Base-by-base conservation (phyloP, 2,113 vertebrate species). In the Lophura nycthemera region DNA sequence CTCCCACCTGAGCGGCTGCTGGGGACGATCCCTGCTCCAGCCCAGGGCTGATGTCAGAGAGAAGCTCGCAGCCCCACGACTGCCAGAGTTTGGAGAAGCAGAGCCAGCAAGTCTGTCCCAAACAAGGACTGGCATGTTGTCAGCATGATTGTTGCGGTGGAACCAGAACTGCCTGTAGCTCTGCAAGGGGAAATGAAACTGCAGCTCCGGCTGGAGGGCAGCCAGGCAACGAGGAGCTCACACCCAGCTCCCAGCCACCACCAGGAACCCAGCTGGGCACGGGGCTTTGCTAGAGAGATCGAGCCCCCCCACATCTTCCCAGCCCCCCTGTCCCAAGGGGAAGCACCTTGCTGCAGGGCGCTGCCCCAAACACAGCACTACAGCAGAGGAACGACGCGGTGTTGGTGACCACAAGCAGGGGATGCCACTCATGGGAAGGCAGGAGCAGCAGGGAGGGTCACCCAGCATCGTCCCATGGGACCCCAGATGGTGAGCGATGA, bases 161-260 rank as follows among this genome's bases (percentile, higher is more conserved):
- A 91, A 94, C 84, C 92, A 92, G 94, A 91, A 86, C 90, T 67
- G 86, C 95, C 89, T 77, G 85, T 27, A 71, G 65, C 85, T 52
- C 38, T 30, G 63, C 85, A 77, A 57, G 75, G 92, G 90, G 82
- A 92, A 95, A 61, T 69, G 94, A 93, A 95, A 88, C 73, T 60
- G 64, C 93, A 90, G 45, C 85, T 25, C 0, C 4, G 79, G 88
- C 79, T 92, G 89, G 94, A 95, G 72, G 56, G 89, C 59, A 79
- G 94, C 81, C 94, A 92, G 81, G 30, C 60, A 7, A 13, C 10
- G 89, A 87, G 71, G 74, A 92, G 94, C 77, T 38, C 4, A 45
- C 14, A 12, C 42, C 56, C 67, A 13, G 59, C 60, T 43, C 11
- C 40, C 74, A 87, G 88, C 52, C 86, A 6, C 6, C 8, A 57